Base-by-base conservation (phyloP, 2,113 vertebrate species). In the Alexandromys fortis region DNA sequence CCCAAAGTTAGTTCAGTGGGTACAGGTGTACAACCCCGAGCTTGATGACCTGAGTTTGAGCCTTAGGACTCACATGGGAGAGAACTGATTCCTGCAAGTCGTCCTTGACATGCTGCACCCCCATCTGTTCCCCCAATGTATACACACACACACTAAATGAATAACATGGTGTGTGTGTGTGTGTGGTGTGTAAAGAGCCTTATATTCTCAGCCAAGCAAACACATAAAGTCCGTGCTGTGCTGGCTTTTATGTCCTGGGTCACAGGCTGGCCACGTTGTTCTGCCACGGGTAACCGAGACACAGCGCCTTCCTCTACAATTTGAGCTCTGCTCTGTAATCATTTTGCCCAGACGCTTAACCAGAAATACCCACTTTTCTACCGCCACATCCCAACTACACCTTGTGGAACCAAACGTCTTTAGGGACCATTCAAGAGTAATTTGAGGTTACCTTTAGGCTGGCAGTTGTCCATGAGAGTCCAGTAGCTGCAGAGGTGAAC, bases 281-380 rank as follows among this genome's bases (percentile, higher is more conserved):
- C 58, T 72, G 11, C 22, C 38, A 7, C 0, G 11, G 38, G 55
- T 86, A 45, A 58, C 65, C 7, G 21, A 68, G 58, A 83, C 13
- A 33, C 0, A 2, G 1, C 5, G 28, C 16, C 26, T 1, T 1
- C 13, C 13, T 19, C 19, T 21, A 7, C 4, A 7, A 30, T 1
- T 38, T 6, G 45, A 38, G 6, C 63, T 16, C 5, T 35, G 6
- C 35, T 45, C 75, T 49, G 55, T 7, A 7, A n/a, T 24, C 4
- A n/a, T 26, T 92, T 63, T 63, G 26, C 38, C 89, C 38, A 16
- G 49, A 49, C 70, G 83, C 47, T 38, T 75, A 70, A 73, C 55
- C 78, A 87, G 47, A 92, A 47, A 5, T 0, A 38, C 42, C 13
- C 10, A 68, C n/a, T 24, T 4, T 61, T 7, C 8, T 19, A 52